Conservation (phyloP, 1,140 invertebrate genomes). For the Telenomus remus region DNA sequence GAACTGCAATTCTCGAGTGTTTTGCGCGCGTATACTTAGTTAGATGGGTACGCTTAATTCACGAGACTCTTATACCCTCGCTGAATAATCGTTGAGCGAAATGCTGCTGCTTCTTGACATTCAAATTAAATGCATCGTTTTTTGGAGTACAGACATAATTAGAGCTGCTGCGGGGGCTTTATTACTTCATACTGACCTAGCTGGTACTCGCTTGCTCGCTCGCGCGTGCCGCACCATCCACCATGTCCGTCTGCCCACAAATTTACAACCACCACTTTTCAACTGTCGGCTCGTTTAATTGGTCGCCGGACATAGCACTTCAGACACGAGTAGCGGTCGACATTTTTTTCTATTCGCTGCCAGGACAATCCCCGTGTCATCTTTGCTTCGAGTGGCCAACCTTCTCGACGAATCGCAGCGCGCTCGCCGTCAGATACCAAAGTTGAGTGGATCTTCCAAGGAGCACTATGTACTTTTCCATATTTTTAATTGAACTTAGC, state of each 20-base stretch:
- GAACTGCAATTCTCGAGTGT: constrained; percentile 32
- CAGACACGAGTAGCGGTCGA: not conserved
- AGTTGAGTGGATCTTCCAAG: not conserved
- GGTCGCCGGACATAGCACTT: constrained; percentile 26
- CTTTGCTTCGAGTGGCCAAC: constrained; percentile 11
- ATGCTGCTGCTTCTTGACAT: constrained; percentile 59
- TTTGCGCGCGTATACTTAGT: constrained; percentile 51
- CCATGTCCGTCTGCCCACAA: constrained; percentile 15
- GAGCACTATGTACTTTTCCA: not conserved
- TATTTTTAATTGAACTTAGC: too few species aligned
- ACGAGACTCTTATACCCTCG: constrained; percentile 63
- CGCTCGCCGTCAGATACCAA: constrained; percentile 9
- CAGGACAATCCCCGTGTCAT: constrained; percentile 16
- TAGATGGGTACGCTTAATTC: constrained; percentile 70
- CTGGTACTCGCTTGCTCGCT: too few species aligned
- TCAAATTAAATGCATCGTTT: constrained; percentile 67
- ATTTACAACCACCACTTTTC: constrained; percentile 17
- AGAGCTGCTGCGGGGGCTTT: too few species aligned
- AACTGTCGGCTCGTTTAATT: constrained; percentile 23
- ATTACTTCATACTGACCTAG: constrained; percentile 35
- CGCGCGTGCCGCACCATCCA: constrained; percentile 16
- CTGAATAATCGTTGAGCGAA: constrained; percentile 69
- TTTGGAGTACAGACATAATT: too few species aligned
- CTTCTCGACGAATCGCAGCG: constrained; percentile 18
- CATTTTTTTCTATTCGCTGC: constrained; percentile 14